Evolutionary conservation across 1,140 invertebrate species (phyloP).

Genomic region (Pseudomyrmex cubaensis): DNA sequence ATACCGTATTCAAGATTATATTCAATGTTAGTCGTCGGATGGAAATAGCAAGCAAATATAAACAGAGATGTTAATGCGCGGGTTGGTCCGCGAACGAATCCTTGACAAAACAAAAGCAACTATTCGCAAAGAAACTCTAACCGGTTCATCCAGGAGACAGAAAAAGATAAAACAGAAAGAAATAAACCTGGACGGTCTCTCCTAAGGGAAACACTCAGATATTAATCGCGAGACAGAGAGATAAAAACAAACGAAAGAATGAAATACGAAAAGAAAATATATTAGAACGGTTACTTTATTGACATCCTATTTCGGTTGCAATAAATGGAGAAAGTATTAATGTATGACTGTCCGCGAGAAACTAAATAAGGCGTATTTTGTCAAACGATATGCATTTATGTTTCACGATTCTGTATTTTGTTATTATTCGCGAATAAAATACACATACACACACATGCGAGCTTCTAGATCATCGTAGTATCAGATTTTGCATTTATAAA

Average conservation of each 20-base stretch:
- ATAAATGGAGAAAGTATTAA: neutral
- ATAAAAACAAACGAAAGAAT: constrained; percentile 8
- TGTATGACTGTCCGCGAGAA: neutral
- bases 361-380: neutral
- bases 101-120: constrained; percentile 35
- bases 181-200: constrained; percentile 19
- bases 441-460: too few species aligned
- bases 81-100: neutral
- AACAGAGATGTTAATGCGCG: constrained; percentile 32
- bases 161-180: constrained; percentile 1
- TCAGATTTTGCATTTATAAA: neutral
- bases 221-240: constrained; percentile 5
- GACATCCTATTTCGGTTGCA: neutral
- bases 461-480: too few species aligned
- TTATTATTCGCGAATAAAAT: neutral
- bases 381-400: neutral
- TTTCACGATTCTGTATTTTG: neutral
- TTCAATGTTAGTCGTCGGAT: constrained; percentile 23
- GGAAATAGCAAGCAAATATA: constrained; percentile 30
- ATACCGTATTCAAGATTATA: constrained; percentile 27
- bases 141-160: neutral
- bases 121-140: constrained; percentile 36
- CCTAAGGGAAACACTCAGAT: neutral
- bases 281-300: neutral
- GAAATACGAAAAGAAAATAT: neutral